phyloP scores from a whole-genome alignment of 2,888 invertebrate species.

The Cosmopolites sordidus region DNA sequence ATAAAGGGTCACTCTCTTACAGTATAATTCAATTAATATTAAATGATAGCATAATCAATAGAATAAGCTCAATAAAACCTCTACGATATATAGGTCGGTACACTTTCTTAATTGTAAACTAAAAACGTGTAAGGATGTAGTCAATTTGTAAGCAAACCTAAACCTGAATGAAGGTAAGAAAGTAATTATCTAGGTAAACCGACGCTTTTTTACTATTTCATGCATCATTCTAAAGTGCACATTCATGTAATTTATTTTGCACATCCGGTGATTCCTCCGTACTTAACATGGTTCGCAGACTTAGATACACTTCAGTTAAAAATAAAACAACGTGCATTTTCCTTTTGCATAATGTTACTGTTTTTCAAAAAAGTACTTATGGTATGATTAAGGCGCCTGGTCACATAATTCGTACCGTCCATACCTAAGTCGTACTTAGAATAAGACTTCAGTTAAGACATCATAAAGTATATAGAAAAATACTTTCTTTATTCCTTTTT shows the following conservation, averaged over 20 bases:
- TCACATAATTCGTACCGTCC: too few relatives aligned
- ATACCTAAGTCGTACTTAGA: too few relatives aligned
- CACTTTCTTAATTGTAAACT: constrained; percentile 2
- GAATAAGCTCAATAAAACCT: too few relatives aligned
- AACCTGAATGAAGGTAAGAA: constrained; percentile 2
- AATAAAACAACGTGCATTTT: background rate
- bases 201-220: constrained; percentile 3
- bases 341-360: too few relatives aligned
- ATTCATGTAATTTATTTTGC: constrained; percentile 19
- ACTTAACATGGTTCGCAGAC: background rate
- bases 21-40: too few relatives aligned
- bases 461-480: too few relatives aligned
- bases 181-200: constrained; percentile 11
- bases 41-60: too few relatives aligned
- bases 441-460: too few relatives aligned
- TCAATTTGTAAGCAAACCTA: background rate
- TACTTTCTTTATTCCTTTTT: too few relatives aligned
- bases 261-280: constrained; percentile 5
- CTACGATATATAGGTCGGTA: constrained; percentile 6
- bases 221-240: constrained; percentile 17
- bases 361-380: too few relatives aligned
- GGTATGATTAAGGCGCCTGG: too few relatives aligned
- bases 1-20: too few relatives aligned
- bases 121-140: constrained; percentile 1
- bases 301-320: background rate